Base-by-base conservation (phyloP, 2,797 vertebrate genomes). In the Diceros bicornis region DNA sequence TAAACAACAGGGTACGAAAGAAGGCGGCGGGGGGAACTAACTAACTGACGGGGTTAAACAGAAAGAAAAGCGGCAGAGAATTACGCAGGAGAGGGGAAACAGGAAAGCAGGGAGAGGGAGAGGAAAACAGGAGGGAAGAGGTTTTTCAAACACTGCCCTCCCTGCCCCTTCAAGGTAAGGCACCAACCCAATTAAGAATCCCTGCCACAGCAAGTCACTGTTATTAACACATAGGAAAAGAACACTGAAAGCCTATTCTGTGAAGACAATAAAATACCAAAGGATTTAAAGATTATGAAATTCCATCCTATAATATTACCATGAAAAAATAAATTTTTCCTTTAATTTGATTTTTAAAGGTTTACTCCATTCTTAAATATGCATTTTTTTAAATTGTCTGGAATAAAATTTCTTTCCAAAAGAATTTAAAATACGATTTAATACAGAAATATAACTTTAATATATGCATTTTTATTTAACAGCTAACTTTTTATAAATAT, bases 271-370 rank as follows among this genome's bases (percentile, higher is more conserved):
- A 27, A 90, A 83, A 55, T 57, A 62, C 17, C 29, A 32, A 25
- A 18, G 9, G 23, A 84, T 23, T 61, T 72, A 21, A 91, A 68
- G 77, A 91, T 68, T 16, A 93, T 74, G 59, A 88, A 89, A 91
- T 72, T 47, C 37, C 75, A 41, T 59, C 44, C 84, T 69, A 32
- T 74, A 57, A 89, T 37, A 77, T 69, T 66, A 89, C 14, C 12
- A 4, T 74, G n/a, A 91, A 86, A 86, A 85, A 90, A 66, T 25
- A 29, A 16, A 41, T 23, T 88, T 93, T 89, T 68, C 55, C 52
- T 90, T 89, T 81, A 88, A 86, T 23, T 71, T 71, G 27, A 92
- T 79, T 93, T 95, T 95, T 55, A 83, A 95, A 89, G 1, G 12
- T 55, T 93, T 84, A 81, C 29, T 86, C 4, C 4, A 84, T 57